These are phyloP conservation scores for Slavum lentiscoides DNA, from an alignment of 2,888 invertebrate genomes.

Conservation along the genomic window DNA sequence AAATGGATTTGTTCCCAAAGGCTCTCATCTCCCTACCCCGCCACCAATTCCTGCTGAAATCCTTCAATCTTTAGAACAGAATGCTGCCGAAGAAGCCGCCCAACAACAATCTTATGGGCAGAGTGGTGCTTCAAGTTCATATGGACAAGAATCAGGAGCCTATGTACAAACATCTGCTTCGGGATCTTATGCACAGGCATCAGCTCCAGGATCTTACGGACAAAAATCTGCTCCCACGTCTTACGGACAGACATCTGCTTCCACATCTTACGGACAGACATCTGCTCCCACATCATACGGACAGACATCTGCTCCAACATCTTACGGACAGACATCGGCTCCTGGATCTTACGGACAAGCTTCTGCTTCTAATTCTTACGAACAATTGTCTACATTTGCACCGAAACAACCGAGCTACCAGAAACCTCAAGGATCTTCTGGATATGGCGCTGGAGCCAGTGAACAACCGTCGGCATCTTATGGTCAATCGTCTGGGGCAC, in stretches of 20 bases:
- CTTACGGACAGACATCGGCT: conserved; percentile 17
- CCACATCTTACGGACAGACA: conserved; percentile 11
- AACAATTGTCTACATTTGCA: conserved; percentile 11
- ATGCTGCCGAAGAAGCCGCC: conserved; percentile 55
- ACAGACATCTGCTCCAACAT: conserved; percentile 9
- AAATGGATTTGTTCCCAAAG: conserved; percentile 63
- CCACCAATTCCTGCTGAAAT: conserved; percentile 59
- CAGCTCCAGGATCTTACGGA: conserved; percentile 20
- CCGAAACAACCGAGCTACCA: conserved; percentile 25
- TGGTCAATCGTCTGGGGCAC: background rate
- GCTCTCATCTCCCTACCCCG: conserved; percentile 58
- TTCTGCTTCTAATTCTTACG: conserved; percentile 7
- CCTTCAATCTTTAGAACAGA: conserved; percentile 52
- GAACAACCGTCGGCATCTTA: conserved; percentile 9
- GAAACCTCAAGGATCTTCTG: conserved; percentile 17
- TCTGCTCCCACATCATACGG: conserved; percentile 3
- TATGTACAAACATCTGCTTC: conserved; percentile 38
- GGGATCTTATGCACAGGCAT: conserved; percentile 1
- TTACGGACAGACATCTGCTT: conserved; percentile 13
- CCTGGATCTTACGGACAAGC: background rate
- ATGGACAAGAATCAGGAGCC: conserved; percentile 17
- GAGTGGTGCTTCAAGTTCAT: conserved; percentile 6
- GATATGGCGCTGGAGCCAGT: conserved; percentile 12
- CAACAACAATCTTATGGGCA: conserved; percentile 48
- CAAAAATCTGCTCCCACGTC: conserved; percentile 15